Evolutionary conservation across 2,888 invertebrate species (phyloP), one percentile per base, ranked within the genome.

Genomic region (Tenthredo scrophulariae): DNA sequence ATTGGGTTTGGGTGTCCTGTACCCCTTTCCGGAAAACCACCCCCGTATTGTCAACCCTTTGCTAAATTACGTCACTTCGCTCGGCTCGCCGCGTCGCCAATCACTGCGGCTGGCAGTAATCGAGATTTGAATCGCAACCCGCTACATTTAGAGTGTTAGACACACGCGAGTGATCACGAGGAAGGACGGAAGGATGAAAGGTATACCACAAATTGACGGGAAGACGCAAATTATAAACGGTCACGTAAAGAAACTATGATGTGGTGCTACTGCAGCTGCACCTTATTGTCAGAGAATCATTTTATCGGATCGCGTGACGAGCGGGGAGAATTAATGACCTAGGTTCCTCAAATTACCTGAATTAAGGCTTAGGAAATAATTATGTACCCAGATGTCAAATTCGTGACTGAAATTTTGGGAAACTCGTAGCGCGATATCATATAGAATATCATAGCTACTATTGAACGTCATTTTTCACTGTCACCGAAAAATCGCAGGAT

Each of bases 41-140:
- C 65, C 26, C 67, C 50, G 29, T 62, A 62, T 65, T 58, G 58
- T 40, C 80, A 67, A 67, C 86, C 85, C 87, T 87, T 88, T 87
- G 84, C 79, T 79, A 85, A 87, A 86, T 87, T 86, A 86, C 83
- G 85, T 84, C 85, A 86, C 83, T 84, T 79, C 40, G 62, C 70
- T 29, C 84, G 77, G 58, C 67, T 70, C 84, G 29, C 70, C 80
- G 77, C 67, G 84, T 75, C 84, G 54, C 65, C 84, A 83, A 83
- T 85, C 85, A 75, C 80, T 46, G 83, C 72, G 72, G 46, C 54
- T 46, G 77, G 82, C 77, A 84, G 85, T 86, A 79, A 85, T 86
- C 84, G 75, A 65, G 82, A 83, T 83, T 83, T 83, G 82, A 83
- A 83, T 83, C 82, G 82, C 67, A 67, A 67, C 46, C 65, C 65